phyloP scores from a whole-genome alignment of 2,113 vertebrate species.

The Phasianus colchicus region DNA sequence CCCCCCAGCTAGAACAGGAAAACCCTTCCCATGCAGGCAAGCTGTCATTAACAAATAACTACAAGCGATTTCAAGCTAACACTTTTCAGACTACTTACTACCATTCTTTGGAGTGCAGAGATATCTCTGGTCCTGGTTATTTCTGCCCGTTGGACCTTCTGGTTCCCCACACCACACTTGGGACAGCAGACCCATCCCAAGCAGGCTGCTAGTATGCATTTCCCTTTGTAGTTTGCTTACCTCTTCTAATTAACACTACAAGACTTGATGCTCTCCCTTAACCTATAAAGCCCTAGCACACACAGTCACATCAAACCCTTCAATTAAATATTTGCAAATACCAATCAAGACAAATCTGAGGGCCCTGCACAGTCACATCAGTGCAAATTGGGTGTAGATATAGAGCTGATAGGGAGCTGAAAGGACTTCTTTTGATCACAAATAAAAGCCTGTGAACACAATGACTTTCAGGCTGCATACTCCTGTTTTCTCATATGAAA shows the following conservation, averaged over 20 bases:
- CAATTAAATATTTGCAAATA: slow-evolving; percentile 27
- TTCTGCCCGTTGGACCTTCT: neutral
- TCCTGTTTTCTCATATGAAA: neutral
- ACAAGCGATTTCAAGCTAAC: neutral
- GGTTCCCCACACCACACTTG: neutral
- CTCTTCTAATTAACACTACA: neutral
- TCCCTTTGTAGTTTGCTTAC: neutral
- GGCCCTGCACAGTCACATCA: neutral
- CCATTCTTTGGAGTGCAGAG: neutral
- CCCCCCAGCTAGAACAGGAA: neutral
- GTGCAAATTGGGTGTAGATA: neutral
- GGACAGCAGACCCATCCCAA: neutral
- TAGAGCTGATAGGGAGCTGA: neutral
- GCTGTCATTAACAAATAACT: neutral
- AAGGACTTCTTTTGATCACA: neutral
- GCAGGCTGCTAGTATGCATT: neutral
- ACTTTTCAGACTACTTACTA: neutral
- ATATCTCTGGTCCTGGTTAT: neutral
- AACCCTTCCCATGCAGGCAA: neutral
- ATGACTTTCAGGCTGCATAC: neutral
- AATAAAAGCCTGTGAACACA: neutral
- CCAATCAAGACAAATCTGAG: neutral
- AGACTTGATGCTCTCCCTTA: neutral
- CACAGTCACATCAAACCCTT: neutral
- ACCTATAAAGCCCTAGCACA: neutral